Base-by-base conservation (phyloP, 2,797 vertebrate species). In the Psittacula derbiana region DNA sequence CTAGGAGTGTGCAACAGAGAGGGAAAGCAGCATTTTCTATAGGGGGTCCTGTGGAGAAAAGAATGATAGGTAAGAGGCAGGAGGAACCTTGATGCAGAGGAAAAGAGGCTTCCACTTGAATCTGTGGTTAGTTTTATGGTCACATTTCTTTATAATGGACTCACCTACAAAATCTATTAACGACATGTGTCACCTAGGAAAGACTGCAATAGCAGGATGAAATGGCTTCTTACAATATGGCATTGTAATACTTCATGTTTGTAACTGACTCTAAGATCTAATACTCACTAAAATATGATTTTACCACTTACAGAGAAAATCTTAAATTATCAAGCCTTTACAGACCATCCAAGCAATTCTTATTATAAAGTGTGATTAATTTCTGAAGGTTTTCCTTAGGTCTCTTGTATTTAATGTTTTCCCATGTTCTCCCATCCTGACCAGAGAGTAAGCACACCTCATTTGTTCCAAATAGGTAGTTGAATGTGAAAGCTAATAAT, bases 401-500 rank as follows among this genome's bases (percentile, higher is more conserved):
- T 41, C 41, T 90, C 41, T 53, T 24, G 8, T 53, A 58, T 72
- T 80, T 43, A 15, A 5, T 23, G 24, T 80, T 86, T 80, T 53
- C 28, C 8, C 1, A 0, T 9, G 47, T 64, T 80, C 36, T 66
- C 24, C 30, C 19, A 36, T 62, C 38, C 61, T 93, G 62, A 49
- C 25, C 52, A 80, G 49, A 30, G 30, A 83, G 53, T 53, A 66
- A 94, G 61, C 27, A 75, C 46, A 75, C 8, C 27, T 91, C 41
- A 60, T 80, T 94, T 96, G 50, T 83, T 89, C 71, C 86, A 96
- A 60, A 31, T 16, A 43, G 69, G 52, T 73, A 88, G 43, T 2
- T 58, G 58, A 86, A 72, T 75, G 80, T 44, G 84, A 91, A 80
- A 93, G 71, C 46, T 86, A 94, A 75, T 67, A 93, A 94, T 85